Evolutionary conservation across 2,113 vertebrate genomes (phyloP).

Genomic region (Polypterus bichir): DNA sequence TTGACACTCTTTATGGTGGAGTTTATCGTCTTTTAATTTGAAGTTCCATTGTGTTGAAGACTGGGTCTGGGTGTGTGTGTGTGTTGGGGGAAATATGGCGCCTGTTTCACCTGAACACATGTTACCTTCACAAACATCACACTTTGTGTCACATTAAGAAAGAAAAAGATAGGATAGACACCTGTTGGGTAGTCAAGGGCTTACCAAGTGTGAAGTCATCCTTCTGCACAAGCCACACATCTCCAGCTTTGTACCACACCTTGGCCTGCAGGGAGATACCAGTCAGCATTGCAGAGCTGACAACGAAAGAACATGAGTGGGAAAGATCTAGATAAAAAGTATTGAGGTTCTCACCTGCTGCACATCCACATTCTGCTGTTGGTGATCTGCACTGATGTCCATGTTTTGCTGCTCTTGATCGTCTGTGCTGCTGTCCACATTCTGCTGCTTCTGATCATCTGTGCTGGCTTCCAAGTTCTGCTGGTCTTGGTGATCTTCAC

Average conservation of each 20-base stretch:
- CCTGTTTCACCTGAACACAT: too few species aligned
- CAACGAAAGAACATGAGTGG: constrained; percentile 1
- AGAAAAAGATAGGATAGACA: too few species aligned
- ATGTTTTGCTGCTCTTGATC: constrained; percentile 19
- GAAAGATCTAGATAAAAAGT: constrained; percentile 4
- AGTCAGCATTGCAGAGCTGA: constrained; percentile 2
- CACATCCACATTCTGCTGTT: neutral
- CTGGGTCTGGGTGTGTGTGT: too few species aligned
- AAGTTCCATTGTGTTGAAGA: too few species aligned
- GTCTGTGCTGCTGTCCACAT: constrained; percentile 9
- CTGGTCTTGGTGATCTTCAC: too few species aligned
- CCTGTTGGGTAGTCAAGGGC: neutral
- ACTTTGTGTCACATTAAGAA: too few species aligned
- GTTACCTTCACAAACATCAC: too few species aligned
- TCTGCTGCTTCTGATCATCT: neutral
- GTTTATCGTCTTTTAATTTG: too few species aligned
- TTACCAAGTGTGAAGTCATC: constrained; percentile 69
- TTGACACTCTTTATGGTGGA: too few species aligned
- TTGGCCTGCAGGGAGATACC: constrained; percentile 28
- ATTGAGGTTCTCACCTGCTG: neutral
- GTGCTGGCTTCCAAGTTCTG: too few species aligned
- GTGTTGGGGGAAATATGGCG: too few species aligned
- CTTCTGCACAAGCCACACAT: constrained; percentile 75
- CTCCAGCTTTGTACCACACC: constrained; percentile 76
- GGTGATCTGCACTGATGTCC: constrained; percentile 17